Percentiles rank a stretch among this genome's conserved stretches.
Conservation (phyloP, 2,888 invertebrate species). For the Nymphalis urticae region DNA sequence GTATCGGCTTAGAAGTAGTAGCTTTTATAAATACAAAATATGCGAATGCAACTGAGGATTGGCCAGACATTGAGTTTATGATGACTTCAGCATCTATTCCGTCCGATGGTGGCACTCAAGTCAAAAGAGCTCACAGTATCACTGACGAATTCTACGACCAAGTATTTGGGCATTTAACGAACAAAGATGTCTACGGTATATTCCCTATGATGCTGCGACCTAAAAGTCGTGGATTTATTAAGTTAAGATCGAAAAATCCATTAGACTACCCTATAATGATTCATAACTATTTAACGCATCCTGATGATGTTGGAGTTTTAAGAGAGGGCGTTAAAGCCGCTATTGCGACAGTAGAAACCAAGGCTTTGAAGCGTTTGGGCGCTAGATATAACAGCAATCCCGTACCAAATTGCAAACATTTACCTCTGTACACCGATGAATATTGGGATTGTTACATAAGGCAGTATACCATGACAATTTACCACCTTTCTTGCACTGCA, state of each 20-base stretch:
- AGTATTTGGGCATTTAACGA: constrained; percentile 86
- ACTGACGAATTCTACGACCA: constrained; percentile 91
- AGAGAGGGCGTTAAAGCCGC: constrained; percentile 94
- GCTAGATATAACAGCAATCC: constrained; percentile 88
- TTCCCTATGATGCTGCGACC: constrained; percentile 95
- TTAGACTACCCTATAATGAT: constrained; percentile 92
- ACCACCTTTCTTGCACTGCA: constrained; percentile 91
- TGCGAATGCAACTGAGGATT: constrained; percentile 91
- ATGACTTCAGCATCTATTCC: constrained; percentile 90
- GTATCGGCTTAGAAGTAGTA: constrained; percentile 92
- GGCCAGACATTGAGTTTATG: constrained; percentile 97
- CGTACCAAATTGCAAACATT: constrained; percentile 91
- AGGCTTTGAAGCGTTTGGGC: constrained; percentile 89
- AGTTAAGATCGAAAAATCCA: constrained; percentile 86
- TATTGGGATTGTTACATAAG: constrained; percentile 93
- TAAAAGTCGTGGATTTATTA: constrained; percentile 90
- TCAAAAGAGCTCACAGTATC: constrained; percentile 90
- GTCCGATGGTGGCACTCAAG: constrained; percentile 91
- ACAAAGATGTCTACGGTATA: constrained; percentile 89
- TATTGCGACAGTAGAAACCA: constrained; percentile 89
- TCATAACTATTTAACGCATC: constrained; percentile 95
- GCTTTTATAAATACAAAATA: constrained; percentile 95
- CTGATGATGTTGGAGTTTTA: constrained; percentile 90
- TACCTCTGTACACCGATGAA: constrained; percentile 89
- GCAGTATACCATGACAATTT: constrained; percentile 94